Evolutionary conservation across 2,113 vertebrate species (phyloP).

Genomic region (Rhipidura dahli): DNA sequence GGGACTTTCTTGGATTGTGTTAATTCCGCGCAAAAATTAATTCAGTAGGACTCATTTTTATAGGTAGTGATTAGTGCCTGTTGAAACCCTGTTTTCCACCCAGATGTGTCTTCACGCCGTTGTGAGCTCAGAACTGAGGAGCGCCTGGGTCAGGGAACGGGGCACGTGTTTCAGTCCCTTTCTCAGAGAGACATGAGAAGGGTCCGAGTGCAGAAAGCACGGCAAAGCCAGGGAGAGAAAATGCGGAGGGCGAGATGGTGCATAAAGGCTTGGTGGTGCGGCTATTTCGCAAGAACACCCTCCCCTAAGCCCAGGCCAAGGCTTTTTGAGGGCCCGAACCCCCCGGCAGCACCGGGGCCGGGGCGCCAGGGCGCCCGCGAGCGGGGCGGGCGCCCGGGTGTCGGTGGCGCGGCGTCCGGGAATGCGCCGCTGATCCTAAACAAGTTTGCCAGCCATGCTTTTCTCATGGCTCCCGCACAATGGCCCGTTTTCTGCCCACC

Average conservation of each 20-base stretch:
- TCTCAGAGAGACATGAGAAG: too few relatives aligned
- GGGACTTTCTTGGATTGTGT: not conserved
- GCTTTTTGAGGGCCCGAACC: not conserved
- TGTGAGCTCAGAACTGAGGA: not conserved
- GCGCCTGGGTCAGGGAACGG: rapidly evolving
- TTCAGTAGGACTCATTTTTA: not conserved
- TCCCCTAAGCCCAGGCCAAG: rapidly evolving
- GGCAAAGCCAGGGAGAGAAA: not conserved
- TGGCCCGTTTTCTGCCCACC: conserved; percentile 90
- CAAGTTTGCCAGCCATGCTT: conserved; percentile 87
- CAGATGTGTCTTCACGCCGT: rapidly evolving
- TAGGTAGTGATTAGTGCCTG: not conserved
- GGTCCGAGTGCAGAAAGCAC: rapidly evolving
- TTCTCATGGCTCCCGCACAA: conserved; percentile 93
- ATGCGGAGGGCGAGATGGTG: rapidly evolving
- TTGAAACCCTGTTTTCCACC: not conserved
- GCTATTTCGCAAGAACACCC: rapidly evolving
- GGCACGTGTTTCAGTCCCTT: not conserved
- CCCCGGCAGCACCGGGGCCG: not conserved
- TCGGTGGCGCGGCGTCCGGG: conserved; percentile 47
- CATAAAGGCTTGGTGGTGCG: rapidly evolving
- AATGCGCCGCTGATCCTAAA: conserved; percentile 83
- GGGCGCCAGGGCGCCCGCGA: not conserved
- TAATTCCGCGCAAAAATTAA: not conserved
- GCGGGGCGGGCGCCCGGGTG: conserved; percentile 36